Conservation (phyloP, 1,140 invertebrate species). For the Drosophila rhopaloa region DNA sequence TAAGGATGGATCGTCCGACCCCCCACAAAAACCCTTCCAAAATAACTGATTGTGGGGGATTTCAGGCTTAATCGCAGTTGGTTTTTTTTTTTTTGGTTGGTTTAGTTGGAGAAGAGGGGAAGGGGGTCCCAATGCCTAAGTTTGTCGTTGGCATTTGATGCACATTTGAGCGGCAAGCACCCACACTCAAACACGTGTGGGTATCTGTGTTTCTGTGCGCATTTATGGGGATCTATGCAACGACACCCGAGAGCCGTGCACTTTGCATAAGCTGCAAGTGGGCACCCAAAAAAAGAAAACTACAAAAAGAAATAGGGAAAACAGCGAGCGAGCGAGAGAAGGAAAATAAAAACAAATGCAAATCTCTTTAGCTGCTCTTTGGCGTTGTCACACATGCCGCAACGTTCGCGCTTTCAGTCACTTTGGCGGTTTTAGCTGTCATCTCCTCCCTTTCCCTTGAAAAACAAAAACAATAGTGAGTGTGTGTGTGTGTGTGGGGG, state of each 20-base stretch:
- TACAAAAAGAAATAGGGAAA: conserved; percentile 8
- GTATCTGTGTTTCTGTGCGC: conserved; percentile 20
- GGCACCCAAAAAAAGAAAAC: conserved; percentile 39
- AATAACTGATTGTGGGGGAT: conserved; percentile 4
- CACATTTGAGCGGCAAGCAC: conserved; percentile 30
- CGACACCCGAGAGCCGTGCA: conserved; percentile 44
- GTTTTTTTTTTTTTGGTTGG: conserved; percentile 37
- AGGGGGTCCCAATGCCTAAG: not conserved
- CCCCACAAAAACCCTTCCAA: not conserved
- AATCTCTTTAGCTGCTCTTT: conserved; percentile 77
- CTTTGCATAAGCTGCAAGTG: conserved; percentile 72
- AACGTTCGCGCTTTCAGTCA: conserved; percentile 70
- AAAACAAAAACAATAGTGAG: not conserved
- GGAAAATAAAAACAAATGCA: conserved; percentile 51
- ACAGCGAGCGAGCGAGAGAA: not conserved
- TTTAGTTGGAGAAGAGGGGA: not conserved
- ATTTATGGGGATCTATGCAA: conserved; percentile 53
- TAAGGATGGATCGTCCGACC: not conserved
- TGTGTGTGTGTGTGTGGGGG: not conserved
- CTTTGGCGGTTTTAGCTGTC: conserved; percentile 75
- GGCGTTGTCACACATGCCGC: conserved; percentile 52
- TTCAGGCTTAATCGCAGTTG: conserved; percentile 23
- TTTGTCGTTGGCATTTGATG: conserved; percentile 29
- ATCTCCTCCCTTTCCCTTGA: conserved; percentile 27
- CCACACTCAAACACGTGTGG: not conserved